These are phyloP conservation scores for Pseudocheirus occidentalis DNA, from an alignment of 2,797 vertebrate species.

Conservation along the genomic window DNA sequence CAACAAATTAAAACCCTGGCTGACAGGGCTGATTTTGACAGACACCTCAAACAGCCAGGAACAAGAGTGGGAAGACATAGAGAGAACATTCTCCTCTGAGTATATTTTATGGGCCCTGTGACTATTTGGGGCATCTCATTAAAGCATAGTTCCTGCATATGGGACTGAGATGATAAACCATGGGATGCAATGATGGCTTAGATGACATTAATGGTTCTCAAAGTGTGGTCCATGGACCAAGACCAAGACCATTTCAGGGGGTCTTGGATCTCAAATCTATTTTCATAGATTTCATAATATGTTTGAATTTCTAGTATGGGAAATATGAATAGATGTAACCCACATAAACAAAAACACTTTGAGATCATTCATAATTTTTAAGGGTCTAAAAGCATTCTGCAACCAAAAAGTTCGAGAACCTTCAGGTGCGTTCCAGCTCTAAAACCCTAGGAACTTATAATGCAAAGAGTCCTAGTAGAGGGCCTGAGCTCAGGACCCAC, in stretches of 20 bases:
- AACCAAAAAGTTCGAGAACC: neutral
- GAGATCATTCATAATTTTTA: neutral
- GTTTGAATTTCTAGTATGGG: neutral
- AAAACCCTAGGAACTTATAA: neutral
- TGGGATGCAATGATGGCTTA: neutral
- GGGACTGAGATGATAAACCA: neutral
- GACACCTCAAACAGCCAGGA: neutral
- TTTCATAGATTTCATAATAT: neutral
- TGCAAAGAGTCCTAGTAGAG: neutral
- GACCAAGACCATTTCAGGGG: neutral
- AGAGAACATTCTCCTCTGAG: neutral
- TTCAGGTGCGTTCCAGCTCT: neutral
- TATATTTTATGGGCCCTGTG: neutral
- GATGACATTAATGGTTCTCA: neutral
- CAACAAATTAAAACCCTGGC: neutral
- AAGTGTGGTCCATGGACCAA: neutral
- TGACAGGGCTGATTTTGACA: neutral
- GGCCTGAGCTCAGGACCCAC: neutral
- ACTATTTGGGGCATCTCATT: neutral
- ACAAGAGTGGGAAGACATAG: neutral
- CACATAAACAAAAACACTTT: neutral
- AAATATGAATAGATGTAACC: neutral
- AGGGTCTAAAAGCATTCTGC: neutral
- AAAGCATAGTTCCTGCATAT: neutral
- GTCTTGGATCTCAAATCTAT: neutral